A percentile compares a stretch with the other conserved stretches of the same genome.
These are phyloP conservation scores for Nasonovia ribisnigri DNA, from an alignment of 2,888 invertebrate species.

Conservation along the genomic window DNA sequence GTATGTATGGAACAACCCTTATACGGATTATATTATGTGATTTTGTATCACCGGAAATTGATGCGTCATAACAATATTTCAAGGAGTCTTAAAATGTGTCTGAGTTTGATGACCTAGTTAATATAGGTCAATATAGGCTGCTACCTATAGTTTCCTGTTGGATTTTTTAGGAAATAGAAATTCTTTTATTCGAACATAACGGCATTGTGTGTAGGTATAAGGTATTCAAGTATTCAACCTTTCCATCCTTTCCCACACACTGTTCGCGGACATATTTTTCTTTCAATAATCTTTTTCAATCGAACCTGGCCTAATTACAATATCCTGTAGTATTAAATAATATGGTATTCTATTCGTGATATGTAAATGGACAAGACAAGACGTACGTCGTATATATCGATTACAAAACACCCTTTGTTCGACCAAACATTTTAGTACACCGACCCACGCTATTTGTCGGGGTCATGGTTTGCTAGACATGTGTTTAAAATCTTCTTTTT, in stretches of 20 bases:
- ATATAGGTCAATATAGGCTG: conserved; percentile 50
- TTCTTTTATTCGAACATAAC: conserved; percentile 61
- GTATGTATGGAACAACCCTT: neutral
- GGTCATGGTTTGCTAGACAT: conserved; percentile 64
- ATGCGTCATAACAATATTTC: conserved; percentile 17
- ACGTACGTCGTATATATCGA: conserved; percentile 37
- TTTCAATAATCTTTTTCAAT: conserved; percentile 58
- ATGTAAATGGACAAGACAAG: conserved; percentile 44
- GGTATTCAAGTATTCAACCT: conserved; percentile 31
- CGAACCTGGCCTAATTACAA: conserved; percentile 61
- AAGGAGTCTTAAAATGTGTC: conserved; percentile 7
- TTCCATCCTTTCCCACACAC: conserved; percentile 54
- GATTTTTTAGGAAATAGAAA: conserved; percentile 43
- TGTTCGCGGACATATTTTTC: neutral
- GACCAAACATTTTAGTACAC: conserved; percentile 6
- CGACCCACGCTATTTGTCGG: conserved; percentile 29
- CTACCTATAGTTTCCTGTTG: conserved; percentile 44
- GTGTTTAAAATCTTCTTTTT: conserved; percentile 62
- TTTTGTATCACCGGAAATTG: conserved; percentile 8
- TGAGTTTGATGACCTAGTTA: conserved; percentile 51
- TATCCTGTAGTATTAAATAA: conserved; percentile 47
- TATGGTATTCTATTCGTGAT: neutral
- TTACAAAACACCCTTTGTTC: conserved; percentile 54
- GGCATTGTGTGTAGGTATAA: conserved; percentile 45
- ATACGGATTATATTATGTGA: neutral